Percentiles rank a stretch among this genome's conserved stretches.
phyloP scores from a whole-genome alignment of 2,888 invertebrate species.

The Metellina segmentata region DNA sequence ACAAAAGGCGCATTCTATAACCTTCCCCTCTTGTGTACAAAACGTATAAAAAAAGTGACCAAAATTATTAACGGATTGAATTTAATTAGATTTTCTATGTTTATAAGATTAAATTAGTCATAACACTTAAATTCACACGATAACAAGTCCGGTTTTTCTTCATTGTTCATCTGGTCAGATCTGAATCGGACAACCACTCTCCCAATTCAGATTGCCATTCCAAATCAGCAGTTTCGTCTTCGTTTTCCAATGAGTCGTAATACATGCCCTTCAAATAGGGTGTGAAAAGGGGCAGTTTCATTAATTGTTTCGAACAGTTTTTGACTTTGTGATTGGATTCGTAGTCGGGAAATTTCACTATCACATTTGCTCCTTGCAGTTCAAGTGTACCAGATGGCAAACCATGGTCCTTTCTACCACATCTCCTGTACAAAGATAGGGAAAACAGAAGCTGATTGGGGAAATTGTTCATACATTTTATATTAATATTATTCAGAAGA shows the following conservation, averaged over 20 bases:
- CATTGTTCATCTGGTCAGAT: too few species aligned
- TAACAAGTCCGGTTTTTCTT: too few species aligned
- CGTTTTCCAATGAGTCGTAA: background rate
- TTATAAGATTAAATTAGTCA: too few species aligned
- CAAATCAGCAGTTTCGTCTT: background rate
- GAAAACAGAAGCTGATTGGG: too few species aligned
- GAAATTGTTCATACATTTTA: too few species aligned
- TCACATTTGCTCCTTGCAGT: background rate
- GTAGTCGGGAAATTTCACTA: background rate
- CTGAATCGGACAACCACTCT: slow-evolving; percentile 42
- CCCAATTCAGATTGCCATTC: slow-evolving; percentile 65
- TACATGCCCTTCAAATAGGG: background rate
- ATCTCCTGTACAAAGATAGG: background rate
- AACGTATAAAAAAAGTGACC: too few species aligned
- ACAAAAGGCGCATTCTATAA: too few species aligned
- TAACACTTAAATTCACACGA: too few species aligned
- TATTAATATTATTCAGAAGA: too few species aligned
- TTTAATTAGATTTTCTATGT: too few species aligned
- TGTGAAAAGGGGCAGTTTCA: background rate
- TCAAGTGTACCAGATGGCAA: background rate
- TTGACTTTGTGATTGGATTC: background rate
- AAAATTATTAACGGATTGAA: too few species aligned
- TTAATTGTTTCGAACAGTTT: background rate
- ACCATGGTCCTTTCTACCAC: background rate
- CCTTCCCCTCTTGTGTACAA: too few species aligned